Base-by-base conservation (phyloP, 1,140 invertebrate genomes). In the Bactericera cockerelli region DNA sequence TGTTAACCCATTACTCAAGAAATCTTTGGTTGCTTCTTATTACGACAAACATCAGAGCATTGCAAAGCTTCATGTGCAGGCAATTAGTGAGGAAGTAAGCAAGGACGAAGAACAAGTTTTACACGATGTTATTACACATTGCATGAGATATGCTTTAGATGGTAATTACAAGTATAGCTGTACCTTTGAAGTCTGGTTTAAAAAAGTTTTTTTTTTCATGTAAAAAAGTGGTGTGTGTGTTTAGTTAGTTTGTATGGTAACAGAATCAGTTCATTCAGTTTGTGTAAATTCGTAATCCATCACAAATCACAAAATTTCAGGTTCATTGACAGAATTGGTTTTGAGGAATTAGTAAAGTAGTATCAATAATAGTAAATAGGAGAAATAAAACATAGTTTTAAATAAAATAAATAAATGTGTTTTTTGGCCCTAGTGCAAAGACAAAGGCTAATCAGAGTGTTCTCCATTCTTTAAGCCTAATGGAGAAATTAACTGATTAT, bases 71-170 rank as follows among this genome's bases (percentile, higher is more conserved):
- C 71, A 72, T 61, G 60, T 68, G 2, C 58, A 67, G 0, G 70
- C 70, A 62, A 64, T 73, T 24, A 60, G 8, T 10, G 42, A 49
- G n/a, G 22, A 64, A 57, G 57, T 38, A 14, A 56, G 67, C 31
- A 39, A 59, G 31, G 58, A 64, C 42, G 55, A 66, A 36, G 61
- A 67, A 55, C 33, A 55, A 24, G 55, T 63, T 24, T 33, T 71
- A 11, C 25, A 55, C 53, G 65, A 73, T 64, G 22, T 72, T 14
- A 67, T 65, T 62, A 28, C 59, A 10, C 69, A 71, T 62, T 55
- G 68, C 10, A 57, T 68, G 22, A 68, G 67, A 62, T 73, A 66
- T 64, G 61, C 69, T 42, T 68, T 73, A 58, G 69, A 73, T 65
- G 68, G 70, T 72, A 64, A 55, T 22, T 19, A 25, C 54, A 16